Percentiles rank a stretch among this genome's conserved stretches.
phyloP scores from a whole-genome alignment of 2,113 vertebrate species.

The Aphelocoma coerulescens region DNA sequence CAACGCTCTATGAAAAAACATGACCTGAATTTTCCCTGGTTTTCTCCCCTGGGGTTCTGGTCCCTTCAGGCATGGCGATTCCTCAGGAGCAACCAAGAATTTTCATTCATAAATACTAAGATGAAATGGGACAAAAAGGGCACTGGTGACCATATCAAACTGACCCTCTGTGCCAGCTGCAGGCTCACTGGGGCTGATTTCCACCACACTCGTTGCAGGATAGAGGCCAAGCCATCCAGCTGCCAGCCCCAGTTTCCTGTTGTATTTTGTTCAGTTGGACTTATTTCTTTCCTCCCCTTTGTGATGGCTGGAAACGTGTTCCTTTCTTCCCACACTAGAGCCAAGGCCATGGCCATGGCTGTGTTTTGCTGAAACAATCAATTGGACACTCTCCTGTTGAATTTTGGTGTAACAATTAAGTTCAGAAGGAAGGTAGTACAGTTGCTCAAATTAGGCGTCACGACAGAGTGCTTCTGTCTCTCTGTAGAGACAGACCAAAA shows the following conservation, averaged over 20 bases:
- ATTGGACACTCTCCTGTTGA: neutral
- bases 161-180: neutral
- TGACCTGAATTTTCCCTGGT: neutral
- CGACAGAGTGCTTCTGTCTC: neutral
- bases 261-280: neutral
- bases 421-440: neutral
- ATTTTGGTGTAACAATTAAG: neutral
- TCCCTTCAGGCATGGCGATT: neutral
- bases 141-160: neutral
- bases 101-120: neutral
- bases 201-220: neutral
- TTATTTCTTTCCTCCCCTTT: neutral
- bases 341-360: neutral
- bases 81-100: neutral
- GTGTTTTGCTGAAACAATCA: slow-evolving; percentile 7
- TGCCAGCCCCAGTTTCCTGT: slow-evolving; percentile 23
- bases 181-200: neutral
- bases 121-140: neutral
- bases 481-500: neutral
- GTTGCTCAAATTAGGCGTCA: neutral
- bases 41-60: neutral
- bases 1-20: neutral
- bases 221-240: neutral
- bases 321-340: neutral
- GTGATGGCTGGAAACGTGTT: neutral